phyloP scores from a whole-genome alignment of 1,140 invertebrate species.

The Drosophila tani region DNA sequence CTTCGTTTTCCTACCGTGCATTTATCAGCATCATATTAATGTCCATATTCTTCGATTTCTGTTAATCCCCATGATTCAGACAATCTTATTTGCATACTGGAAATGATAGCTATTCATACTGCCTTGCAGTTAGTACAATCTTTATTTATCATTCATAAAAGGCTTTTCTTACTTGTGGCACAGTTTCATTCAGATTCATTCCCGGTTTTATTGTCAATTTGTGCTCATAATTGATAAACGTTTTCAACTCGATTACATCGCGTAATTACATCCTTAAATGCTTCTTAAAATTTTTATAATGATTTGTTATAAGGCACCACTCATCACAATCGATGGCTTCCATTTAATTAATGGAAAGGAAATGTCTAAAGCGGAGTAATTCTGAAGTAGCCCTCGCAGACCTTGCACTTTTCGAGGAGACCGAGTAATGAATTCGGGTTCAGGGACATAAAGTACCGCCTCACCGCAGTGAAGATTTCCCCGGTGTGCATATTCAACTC shows the following conservation, averaged over 20 bases:
- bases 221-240: slow-evolving; percentile 11
- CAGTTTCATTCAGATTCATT: background rate
- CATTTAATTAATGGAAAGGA: slow-evolving; percentile 2
- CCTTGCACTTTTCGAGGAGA: slow-evolving; percentile 25
- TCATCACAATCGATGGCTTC: background rate
- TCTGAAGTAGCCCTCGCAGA: slow-evolving; percentile 47
- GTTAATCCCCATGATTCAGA: no score
- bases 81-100: no score
- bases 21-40: no score
- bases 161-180: background rate
- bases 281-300: background rate
- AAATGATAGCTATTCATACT: no score
- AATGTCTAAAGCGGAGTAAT: slow-evolving; percentile 31
- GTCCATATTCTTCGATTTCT: no score
- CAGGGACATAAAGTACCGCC: slow-evolving; percentile 47
- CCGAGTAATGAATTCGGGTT: slow-evolving; percentile 55
- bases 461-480: slow-evolving; percentile 22
- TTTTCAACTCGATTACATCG: no score
- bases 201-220: slow-evolving; percentile 10
- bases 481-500: background rate
- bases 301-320: slow-evolving; percentile 9
- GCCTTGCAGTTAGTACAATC: no score
- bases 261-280: no score
- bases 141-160: no score
- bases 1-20: no score